Evolutionary conservation across 1,140 invertebrate species (phyloP).

Genomic region (Parasteatoda tepidariorum): DNA sequence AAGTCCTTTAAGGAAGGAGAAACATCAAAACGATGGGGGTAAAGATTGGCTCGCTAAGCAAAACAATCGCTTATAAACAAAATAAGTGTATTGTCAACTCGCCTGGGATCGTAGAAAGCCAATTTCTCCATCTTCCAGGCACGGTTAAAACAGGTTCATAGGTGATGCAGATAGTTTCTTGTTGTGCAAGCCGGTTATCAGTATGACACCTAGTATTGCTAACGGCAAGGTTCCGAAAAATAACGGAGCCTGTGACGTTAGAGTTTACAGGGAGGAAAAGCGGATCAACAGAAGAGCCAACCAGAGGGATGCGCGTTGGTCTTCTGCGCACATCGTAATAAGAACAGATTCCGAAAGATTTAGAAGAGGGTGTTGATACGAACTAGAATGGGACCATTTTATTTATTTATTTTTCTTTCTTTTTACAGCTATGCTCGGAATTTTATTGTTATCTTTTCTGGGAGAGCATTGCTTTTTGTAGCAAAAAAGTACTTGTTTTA

Average conservation of each 20-base stretch:
- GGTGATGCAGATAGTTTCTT: slow-evolving; percentile 15
- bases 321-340: slow-evolving; percentile 22
- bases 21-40: neutral
- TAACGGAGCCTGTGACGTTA: slow-evolving; percentile 12
- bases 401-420: slow-evolving; percentile 1
- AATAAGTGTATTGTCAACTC: neutral
- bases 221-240: neutral
- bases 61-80: no score
- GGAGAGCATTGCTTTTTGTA: neutral
- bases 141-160: slow-evolving; percentile 9
- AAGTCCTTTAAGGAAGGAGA: neutral
- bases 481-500: neutral
- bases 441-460: neutral
- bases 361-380: neutral
- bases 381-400: neutral
- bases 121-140: neutral
- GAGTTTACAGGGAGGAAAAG: neutral
- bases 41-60: no score
- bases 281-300: slow-evolving; percentile 33
- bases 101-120: slow-evolving; percentile 21
- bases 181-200: neutral
- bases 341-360: slow-evolving; percentile 24
- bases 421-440: neutral
- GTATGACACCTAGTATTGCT: neutral
- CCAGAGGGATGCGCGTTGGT: neutral